Base-by-base conservation (phyloP, 2,113 vertebrate species). In the Antennarius striatus region DNA sequence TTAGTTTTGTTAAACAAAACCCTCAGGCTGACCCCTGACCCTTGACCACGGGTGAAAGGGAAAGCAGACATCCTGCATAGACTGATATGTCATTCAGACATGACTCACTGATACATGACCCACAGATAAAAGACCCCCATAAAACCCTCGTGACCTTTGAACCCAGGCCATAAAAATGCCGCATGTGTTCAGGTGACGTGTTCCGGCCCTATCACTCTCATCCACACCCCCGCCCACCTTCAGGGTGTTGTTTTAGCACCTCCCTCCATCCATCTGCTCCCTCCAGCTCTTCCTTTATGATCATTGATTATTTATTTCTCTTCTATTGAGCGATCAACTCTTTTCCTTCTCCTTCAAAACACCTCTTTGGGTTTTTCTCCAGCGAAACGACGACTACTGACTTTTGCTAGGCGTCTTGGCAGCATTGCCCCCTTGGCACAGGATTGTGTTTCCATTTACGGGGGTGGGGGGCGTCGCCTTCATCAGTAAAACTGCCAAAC, bases 401-500 rank as follows among this genome's bases (percentile, higher is more conserved):
- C 88, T 81, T 85, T 73, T 85, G 80, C 75, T 77, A 46, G 57
- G 52, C 0, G 2, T 49, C 74, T 77, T 85, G 84, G 80, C 80
- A 82, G 71, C 29, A 1, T 59, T 77, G 49, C 36, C 67, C 56
- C 29, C 57, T 71, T 86, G 82, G 80, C 84, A 83, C 54, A 8
- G 9, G 22, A 30, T 40, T 61, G 51, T 36, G 57, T 69, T 72
- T 64, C 42, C 8, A 77, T 63, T 73, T 71, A n/a, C n/a, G n/a
- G n/a, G n/a, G 39, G 71, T 49, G 57, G 49, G 65, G 64, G 63
- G 58, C 68, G 2, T 77, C 6, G 68, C 73, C 64, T 76, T 71
- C 77, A 86, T 91, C 75, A 86, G 73, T 56, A 29, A 51, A 79
- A 80, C 63, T 66, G 77, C 85, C 77, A 82, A 73, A 64, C 58